Conservation (phyloP, 2,113 vertebrate species). For the Eudorcas thomsonii region DNA sequence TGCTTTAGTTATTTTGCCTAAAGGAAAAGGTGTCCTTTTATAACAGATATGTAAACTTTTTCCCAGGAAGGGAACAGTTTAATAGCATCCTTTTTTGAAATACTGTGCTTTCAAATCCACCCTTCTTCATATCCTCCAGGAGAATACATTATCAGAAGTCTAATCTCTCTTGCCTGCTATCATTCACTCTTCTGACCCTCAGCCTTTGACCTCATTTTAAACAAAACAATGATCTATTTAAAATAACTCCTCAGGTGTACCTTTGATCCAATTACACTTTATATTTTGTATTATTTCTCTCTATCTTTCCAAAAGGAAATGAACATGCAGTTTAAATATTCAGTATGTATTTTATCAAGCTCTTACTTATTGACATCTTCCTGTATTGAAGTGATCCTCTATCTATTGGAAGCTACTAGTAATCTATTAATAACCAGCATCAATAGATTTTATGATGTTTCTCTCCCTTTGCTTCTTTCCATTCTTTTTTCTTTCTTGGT, state of each 20-base stretch:
- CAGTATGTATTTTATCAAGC: not conserved
- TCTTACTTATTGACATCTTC: not conserved
- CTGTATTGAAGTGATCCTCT: not conserved
- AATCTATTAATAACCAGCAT: not conserved
- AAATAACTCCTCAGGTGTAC: not conserved
- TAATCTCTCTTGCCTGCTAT: slow-evolving; percentile 29
- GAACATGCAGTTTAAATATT: not conserved
- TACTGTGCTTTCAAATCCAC: slow-evolving; percentile 47
- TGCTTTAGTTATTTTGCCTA: slow-evolving; percentile 65
- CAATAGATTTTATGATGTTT: not conserved
- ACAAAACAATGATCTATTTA: slow-evolving; percentile 24
- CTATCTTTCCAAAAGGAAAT: not conserved
- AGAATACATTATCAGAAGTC: slow-evolving; percentile 56
- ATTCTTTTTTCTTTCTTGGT: not conserved
- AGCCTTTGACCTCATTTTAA: slow-evolving; percentile 49
- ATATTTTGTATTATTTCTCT: not conserved
- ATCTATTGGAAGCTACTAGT: not conserved
- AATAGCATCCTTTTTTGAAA: slow-evolving; percentile 71
- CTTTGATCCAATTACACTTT: not conserved
- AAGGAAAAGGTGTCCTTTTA: slow-evolving; percentile 69
- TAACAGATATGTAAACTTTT: slow-evolving; percentile 62
- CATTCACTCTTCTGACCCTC: slow-evolving; percentile 49
- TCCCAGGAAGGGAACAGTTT: slow-evolving; percentile 65
- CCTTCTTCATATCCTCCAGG: slow-evolving; percentile 57
- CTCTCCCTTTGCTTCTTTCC: not conserved